phyloP scores from a whole-genome alignment of 2,888 invertebrate species.

The Clusia tigrina region DNA sequence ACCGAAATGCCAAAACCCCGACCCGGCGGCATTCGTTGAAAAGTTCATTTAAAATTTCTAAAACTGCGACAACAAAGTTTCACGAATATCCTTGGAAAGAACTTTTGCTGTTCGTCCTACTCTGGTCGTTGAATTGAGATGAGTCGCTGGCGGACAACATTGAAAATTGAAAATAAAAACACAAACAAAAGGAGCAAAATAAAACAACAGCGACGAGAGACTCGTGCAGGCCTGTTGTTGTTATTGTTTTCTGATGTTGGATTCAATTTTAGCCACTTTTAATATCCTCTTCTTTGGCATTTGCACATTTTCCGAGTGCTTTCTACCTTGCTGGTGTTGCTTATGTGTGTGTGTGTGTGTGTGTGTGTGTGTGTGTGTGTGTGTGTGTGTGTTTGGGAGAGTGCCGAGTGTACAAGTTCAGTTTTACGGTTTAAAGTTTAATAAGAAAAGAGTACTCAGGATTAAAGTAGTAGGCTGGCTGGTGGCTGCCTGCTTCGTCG shows the following conservation, averaged over 20 bases:
- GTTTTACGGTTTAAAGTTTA: too few relatives aligned
- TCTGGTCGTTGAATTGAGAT: neutral
- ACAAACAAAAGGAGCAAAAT: too few relatives aligned
- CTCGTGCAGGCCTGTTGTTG: neutral
- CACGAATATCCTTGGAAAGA: constrained; percentile 1
- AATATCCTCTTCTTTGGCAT: neutral
- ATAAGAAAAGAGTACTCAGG: constrained; percentile 2
- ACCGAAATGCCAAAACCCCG: neutral
- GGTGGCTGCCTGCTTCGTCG: too few relatives aligned
- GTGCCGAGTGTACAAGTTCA: too few relatives aligned
- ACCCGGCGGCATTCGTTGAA: neutral
- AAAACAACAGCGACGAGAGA: too few relatives aligned
- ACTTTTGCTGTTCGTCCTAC: neutral
- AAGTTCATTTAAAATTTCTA: constrained; percentile 1
- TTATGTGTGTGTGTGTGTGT: too few relatives aligned
- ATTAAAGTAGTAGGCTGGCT: too few relatives aligned
- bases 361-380: too few relatives aligned
- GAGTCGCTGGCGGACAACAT: neutral
- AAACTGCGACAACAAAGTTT: neutral
- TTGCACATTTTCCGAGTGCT: neutral
- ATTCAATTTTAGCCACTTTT: neutral
- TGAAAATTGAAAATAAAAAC: constrained; percentile 4
- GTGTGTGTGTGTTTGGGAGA: too few relatives aligned
- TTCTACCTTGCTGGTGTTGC: neutral
- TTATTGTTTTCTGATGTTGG: neutral